Evolutionary conservation across 2,113 vertebrate genomes (phyloP), one percentile per base, ranked within the genome.

Genomic region (Daphoenositta chrysoptera): DNA sequence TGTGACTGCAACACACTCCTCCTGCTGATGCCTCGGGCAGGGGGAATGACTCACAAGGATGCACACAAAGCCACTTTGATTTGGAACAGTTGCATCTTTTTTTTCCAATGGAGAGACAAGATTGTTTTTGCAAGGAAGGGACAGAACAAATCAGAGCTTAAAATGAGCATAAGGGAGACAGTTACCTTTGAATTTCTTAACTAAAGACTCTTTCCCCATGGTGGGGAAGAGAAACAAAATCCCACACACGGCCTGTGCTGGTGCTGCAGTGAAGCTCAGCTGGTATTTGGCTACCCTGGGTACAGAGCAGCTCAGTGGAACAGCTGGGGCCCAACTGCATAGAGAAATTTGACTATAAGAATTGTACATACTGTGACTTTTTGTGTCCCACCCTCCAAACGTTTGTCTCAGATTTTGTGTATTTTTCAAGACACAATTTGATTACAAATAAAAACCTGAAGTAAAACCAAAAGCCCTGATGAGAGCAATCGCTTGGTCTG

Each of bases 1-100:
- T 1, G 70, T 4, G 68, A 31, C 10, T 7, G 47, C n/a, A 40
- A 31, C 3, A 0, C 15, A 1, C 5, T 24, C 24, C 37, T 56
- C 11, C 51, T 58, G 28, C 56, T 45, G 42, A 61, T 45, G 57
- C 33, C 66, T 64, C 1, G 0, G 53, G 51, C 68, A 54, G 26
- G 9, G 19, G 42, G 33, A 79, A 65, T 33, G 54, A 66, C 40
- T 89, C 87, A 63, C 1, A 4, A 22, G 50, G 47, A 31, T 1
- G 3, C 24, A 10, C 27, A 19, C 2, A 4, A 47, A 57, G 39
- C 11, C 11, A 0, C 44, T 65, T 26, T 10, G 12, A 27, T 57
- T 82, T 51, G 54, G 53, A 72, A 50, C 54, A 15, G 26, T 35
- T 61, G 56, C 33, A 61, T 10, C 0, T 72, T 61, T 71, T 76